These are phyloP conservation scores for Chloroceryle aenea DNA, from an alignment of 2,113 vertebrate genomes.

Conservation along the genomic window DNA sequence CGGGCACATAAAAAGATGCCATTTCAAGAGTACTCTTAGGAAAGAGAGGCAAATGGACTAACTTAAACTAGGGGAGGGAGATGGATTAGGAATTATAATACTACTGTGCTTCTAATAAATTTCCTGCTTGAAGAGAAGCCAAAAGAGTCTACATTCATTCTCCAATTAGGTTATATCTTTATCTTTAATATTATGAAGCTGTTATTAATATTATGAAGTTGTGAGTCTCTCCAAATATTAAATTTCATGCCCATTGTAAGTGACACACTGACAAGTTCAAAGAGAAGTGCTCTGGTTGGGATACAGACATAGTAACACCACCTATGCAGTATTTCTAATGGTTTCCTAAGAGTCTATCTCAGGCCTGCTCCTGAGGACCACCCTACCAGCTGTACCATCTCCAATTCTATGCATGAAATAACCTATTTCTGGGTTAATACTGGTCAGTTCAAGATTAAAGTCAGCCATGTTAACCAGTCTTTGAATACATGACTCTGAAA, in stretches of 20 bases:
- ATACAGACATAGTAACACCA: not conserved
- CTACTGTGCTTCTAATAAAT: constrained; percentile 11
- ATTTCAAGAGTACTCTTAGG: not conserved
- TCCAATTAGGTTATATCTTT: constrained; percentile 21
- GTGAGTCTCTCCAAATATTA: constrained; percentile 1
- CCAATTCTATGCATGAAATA: not conserved
- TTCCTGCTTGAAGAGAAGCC: constrained; percentile 22
- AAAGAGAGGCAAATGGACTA: not conserved
- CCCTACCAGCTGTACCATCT: not conserved
- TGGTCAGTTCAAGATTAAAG: not conserved
- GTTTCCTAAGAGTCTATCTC: not conserved
- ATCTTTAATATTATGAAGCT: constrained; percentile 38
- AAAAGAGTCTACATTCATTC: constrained; percentile 20
- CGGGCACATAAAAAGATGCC: not conserved
- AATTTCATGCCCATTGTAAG: not conserved
- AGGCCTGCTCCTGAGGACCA: not conserved
- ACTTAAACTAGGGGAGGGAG: not conserved
- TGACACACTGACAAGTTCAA: not conserved
- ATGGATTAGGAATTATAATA: not conserved
- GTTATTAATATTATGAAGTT: constrained; percentile 5
- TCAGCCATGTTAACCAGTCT: not conserved
- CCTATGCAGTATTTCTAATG: not conserved
- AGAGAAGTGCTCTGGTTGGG: not conserved
- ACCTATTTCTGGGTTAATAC: not conserved
- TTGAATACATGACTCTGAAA: not conserved